Evolutionary conservation across 2,797 vertebrate species (phyloP).

Genomic region (Neolamprologus multifasciatus): DNA sequence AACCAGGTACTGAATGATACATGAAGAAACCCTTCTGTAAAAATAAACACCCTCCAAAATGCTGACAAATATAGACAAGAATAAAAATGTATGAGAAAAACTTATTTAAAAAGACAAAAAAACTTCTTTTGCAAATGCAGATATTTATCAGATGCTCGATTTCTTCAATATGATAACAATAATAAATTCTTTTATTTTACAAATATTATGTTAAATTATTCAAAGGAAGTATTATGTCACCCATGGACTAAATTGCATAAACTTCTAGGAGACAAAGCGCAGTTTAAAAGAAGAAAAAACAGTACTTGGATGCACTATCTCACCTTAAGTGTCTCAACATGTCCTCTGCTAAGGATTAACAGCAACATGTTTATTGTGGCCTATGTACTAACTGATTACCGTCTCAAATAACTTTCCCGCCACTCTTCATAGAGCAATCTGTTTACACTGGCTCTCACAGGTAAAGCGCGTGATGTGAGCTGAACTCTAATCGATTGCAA

Average conservation of each 20-base stretch:
- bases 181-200: neutral
- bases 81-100: neutral
- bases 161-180: neutral
- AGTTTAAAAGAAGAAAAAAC: neutral
- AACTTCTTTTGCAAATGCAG: neutral
- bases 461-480: neutral
- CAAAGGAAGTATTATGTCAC: neutral
- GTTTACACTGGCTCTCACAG: slow-evolving; percentile 1
- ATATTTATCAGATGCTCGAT: neutral
- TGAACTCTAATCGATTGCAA: slow-evolving; percentile 47
- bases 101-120: neutral
- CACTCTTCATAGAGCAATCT: neutral
- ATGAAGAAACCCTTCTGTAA: neutral
- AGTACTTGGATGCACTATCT: neutral
- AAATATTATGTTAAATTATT: neutral
- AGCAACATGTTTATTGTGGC: neutral
- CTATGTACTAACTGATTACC: neutral
- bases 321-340: neutral
- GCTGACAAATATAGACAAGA: neutral
- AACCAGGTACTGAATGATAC: neutral
- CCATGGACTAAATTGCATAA: neutral
- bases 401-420: neutral
- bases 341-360: neutral
- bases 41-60: neutral
- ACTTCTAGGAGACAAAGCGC: neutral